phyloP scores from a whole-genome alignment of 1,140 invertebrate genomes.

The Trachymyrmex cornetzi region DNA sequence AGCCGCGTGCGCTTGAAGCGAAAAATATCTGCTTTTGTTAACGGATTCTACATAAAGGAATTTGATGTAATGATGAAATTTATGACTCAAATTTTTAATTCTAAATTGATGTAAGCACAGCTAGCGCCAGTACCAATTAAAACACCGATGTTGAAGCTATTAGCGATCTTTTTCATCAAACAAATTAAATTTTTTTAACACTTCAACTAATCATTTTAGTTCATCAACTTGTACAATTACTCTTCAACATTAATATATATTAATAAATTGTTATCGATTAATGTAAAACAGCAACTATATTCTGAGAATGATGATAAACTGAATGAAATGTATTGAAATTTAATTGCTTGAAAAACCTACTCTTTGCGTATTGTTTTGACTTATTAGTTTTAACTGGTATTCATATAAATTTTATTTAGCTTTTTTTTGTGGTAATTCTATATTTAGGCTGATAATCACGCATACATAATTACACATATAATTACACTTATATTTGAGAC shows the following conservation, averaged over 20 bases:
- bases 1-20: not conserved
- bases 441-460: not conserved
- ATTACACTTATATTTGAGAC: too few relatives aligned
- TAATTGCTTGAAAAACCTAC: not conserved
- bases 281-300: not conserved
- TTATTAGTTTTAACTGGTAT: not conserved
- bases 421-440: not conserved
- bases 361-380: not conserved
- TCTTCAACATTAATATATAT: conserved; percentile 3
- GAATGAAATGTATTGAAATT: conserved; percentile 4
- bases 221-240: not conserved
- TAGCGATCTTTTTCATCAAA: not conserved
- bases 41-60: not conserved
- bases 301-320: not conserved
- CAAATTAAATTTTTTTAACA: not conserved
- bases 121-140: not conserved
- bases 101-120: not conserved
- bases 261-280: not conserved
- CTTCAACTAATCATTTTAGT: not conserved
- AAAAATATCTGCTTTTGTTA: conserved; percentile 4
- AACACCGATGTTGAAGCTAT: not conserved
- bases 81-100: not conserved
- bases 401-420: not conserved
- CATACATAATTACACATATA: too few relatives aligned
- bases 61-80: conserved; percentile 26